Evolutionary conservation across 2,797 vertebrate genomes (phyloP).

Genomic region (Sylvia borin): DNA sequence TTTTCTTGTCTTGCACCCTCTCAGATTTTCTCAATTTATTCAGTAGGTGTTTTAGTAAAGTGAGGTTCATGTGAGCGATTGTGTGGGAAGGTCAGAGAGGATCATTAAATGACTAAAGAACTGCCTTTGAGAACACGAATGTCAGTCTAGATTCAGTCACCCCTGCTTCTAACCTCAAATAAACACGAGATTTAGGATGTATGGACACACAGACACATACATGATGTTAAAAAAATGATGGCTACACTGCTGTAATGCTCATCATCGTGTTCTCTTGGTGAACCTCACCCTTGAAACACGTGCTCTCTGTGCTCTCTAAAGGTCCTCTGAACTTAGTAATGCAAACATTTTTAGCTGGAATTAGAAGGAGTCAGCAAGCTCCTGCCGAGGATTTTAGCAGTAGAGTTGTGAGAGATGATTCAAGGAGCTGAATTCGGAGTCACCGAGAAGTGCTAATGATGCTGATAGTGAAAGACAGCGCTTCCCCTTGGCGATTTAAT

Average conservation of each 20-base stretch:
- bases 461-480: not conserved
- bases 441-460: not conserved
- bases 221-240: not conserved
- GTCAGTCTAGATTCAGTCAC: not conserved
- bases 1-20: not conserved
- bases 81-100: not conserved
- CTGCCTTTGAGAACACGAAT: not conserved
- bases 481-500: conserved; percentile 49
- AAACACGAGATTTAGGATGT: not conserved
- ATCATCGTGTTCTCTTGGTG: not conserved
- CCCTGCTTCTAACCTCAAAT: not conserved
- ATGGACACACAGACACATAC: not conserved
- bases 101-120: not conserved
- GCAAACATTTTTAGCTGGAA: not conserved
- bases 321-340: not conserved
- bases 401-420: not conserved
- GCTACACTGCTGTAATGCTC: not conserved
- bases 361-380: not conserved
- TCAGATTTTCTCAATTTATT: not conserved
- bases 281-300: not conserved
- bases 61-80: not conserved
- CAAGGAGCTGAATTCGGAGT: not conserved
- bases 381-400: not conserved
- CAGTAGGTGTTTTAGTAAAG: not conserved
- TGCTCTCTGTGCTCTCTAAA: not conserved